These are phyloP conservation scores for Hypomecis atomaria DNA, from an alignment of 2,888 invertebrate species.

Conservation along the genomic window DNA sequence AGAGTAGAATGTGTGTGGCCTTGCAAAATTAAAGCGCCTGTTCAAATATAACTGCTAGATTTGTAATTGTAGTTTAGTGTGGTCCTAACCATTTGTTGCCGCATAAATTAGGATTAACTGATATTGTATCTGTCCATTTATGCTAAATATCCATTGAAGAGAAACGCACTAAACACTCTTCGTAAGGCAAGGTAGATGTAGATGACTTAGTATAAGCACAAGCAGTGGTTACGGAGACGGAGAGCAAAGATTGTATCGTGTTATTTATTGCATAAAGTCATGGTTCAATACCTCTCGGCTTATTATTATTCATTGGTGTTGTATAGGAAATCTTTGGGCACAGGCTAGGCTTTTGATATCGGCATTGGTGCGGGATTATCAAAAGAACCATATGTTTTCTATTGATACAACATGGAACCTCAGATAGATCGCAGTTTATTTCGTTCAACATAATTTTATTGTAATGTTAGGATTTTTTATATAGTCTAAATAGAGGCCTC, in stretches of 20 bases:
- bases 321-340: constrained; percentile 56
- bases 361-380: constrained; percentile 1
- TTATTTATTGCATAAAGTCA: constrained; percentile 72
- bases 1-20: constrained; percentile 34
- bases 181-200: constrained; percentile 28
- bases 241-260: constrained; percentile 67
- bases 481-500: too few relatives aligned
- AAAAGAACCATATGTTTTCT: not conserved
- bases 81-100: constrained; percentile 21
- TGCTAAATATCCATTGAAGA: constrained; percentile 29
- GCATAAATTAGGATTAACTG: constrained; percentile 28
- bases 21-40: constrained; percentile 34
- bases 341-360: constrained; percentile 44
- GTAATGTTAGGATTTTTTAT: too few relatives aligned
- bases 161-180: constrained; percentile 28
- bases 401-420: not conserved
- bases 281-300: constrained; percentile 68
- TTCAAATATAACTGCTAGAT: constrained; percentile 19
- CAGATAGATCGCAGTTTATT: too few relatives aligned
- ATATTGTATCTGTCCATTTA: constrained; percentile 20
- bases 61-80: constrained; percentile 11
- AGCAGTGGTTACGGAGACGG: constrained; percentile 45
- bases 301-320: constrained; percentile 68
- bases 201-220: constrained; percentile 35
- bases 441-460: too few relatives aligned